Base-by-base conservation (phyloP, 2,888 invertebrate genomes). In the Noctua janthe region DNA sequence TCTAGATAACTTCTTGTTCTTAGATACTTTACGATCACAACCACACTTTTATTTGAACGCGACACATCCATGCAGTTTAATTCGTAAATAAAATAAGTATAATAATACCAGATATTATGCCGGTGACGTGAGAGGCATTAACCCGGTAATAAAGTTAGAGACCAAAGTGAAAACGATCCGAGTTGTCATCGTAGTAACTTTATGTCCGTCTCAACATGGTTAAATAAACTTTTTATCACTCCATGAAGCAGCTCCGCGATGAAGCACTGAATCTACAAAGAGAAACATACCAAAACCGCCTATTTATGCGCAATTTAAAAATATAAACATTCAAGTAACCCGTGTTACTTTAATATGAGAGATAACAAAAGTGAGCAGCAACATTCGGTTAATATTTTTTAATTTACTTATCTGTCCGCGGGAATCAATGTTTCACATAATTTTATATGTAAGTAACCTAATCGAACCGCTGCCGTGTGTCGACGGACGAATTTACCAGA, bases 401-500 rank as follows among this genome's bases (percentile, higher is more conserved):
- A 91, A 91, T 90, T 89, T 89, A 91, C 90, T 92, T 94, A 94
- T 94, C 93, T 91, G 87, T 80, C 73, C 84, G 85, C 81, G 78
- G 91, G 87, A 92, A 95, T 95, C 95, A 92, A 93, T 94, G 95
- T 95, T 93, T 94, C 93, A 95, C 93, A 93, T 94, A 94, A 95
- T 95, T 93, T 95, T 94, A 94, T 93, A 92, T 93, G 94, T 93
- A 93, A 94, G 93, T 93, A 92, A 94, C 92, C 93, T 94, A 95
- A 96, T 96, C 94, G 94, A 94, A 92, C 91, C 87, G 93, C 94
- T 92, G 94, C 94, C 92, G 95, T 92, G 88, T 91, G 93, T 92
- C 93, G 92, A 94, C 88, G 94, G 93, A 94, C 93, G 94, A 94
- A 94, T 95, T 94, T 92, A 95, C 94, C 94, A 94, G 92, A 94